Evolutionary conservation across 2,797 vertebrate species (phyloP).

Genomic region (Limosa lapponica): DNA sequence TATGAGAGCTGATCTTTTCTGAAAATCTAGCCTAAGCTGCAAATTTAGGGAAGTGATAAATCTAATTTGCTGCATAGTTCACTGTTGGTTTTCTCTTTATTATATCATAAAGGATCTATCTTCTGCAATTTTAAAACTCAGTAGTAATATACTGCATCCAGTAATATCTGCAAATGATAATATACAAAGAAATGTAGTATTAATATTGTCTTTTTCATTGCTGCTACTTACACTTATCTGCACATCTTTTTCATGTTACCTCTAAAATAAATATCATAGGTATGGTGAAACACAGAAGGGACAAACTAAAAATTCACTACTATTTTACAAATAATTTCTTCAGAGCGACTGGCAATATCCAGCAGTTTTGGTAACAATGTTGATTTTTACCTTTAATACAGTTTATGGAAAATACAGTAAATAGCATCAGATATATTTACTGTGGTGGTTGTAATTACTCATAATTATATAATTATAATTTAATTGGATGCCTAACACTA

Average conservation of each 20-base stretch:
- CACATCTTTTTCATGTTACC: neutral
- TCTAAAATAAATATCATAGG: neutral
- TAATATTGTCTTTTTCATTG: neutral
- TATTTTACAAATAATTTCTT: neutral
- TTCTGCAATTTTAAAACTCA: neutral
- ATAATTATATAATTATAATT: neutral
- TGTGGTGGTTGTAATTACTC: neutral
- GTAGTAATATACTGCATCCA: neutral
- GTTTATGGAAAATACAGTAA: neutral
- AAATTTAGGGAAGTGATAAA: neutral
- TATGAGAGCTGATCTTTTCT: neutral
- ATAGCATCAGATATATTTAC: neutral
- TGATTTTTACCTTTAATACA: neutral
- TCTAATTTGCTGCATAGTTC: neutral
- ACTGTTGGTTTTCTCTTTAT: neutral
- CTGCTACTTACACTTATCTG: neutral
- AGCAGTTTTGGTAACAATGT: neutral
- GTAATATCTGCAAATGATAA: neutral
- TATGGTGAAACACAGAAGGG: neutral
- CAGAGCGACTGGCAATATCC: neutral
- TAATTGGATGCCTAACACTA: neutral
- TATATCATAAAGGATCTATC: neutral
- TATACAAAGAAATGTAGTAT: neutral
- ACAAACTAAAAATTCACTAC: neutral
- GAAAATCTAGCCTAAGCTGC: neutral